Conservation (phyloP, 37 sponge, comb jelly and placozoan genomes). For the Mnemiopsis leidyi region DNA sequence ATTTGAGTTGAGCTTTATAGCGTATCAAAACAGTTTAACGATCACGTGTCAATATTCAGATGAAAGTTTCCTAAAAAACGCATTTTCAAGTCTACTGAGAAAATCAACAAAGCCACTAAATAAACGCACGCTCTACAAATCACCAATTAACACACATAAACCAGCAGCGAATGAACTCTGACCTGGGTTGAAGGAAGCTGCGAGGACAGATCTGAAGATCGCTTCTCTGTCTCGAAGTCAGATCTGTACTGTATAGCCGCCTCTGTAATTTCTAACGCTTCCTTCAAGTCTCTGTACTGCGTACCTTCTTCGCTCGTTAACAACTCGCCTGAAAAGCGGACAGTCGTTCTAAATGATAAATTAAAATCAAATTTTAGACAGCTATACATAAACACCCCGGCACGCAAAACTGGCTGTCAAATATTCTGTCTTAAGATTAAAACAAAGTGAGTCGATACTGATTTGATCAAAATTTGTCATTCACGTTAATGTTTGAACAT, state of each 20-base stretch:
- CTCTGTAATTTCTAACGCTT: slow-evolving; percentile 40
- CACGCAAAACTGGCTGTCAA: not conserved
- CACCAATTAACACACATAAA: too few species aligned
- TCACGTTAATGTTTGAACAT: too few species aligned
- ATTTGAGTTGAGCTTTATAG: not conserved
- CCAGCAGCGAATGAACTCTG: too few species aligned
- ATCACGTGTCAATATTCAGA: too few species aligned
- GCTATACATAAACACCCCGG: not conserved
- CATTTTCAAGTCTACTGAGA: too few species aligned
- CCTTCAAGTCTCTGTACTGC: slow-evolving; percentile 18
- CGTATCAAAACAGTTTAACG: too few species aligned
- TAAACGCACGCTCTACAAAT: too few species aligned
- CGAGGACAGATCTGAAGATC: not conserved
- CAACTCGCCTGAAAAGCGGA: not conserved
- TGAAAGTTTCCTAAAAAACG: too few species aligned
- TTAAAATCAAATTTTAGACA: not conserved
- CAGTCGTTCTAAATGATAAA: too few species aligned
- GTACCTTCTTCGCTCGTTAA: slow-evolving; percentile 7
- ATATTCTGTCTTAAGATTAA: not conserved
- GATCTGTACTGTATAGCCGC: slow-evolving; percentile 24
- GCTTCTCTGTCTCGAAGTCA: not conserved
- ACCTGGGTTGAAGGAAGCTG: not conserved
- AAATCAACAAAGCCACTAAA: not conserved
- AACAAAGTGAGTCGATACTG: too few species aligned
- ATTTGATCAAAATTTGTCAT: not conserved